Percentiles rank a stretch among this genome's conserved stretches.
Conservation (phyloP, 2,113 vertebrate genomes). For the Proterorhinus semilunaris region DNA sequence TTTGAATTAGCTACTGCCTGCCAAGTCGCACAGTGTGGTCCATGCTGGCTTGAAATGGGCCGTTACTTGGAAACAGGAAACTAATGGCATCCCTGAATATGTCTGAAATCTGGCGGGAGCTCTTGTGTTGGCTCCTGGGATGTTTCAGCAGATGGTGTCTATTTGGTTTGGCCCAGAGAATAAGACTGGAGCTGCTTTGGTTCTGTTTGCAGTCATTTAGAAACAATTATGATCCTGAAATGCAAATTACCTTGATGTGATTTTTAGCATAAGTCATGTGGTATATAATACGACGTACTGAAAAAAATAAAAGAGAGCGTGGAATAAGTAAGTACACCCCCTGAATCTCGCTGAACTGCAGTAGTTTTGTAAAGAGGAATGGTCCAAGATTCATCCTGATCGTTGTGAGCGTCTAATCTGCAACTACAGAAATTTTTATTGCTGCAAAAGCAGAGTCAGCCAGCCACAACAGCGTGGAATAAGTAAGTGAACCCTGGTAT, state of each 20-base stretch:
- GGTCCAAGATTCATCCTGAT: too few relatives aligned
- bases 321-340: too few relatives aligned
- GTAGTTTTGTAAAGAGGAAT: too few relatives aligned
- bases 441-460: too few relatives aligned
- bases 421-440: too few relatives aligned
- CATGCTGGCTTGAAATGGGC: conserved; percentile 19
- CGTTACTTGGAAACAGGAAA: conserved; percentile 28
- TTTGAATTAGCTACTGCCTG: conserved; percentile 25
- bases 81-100: conserved; percentile 35
- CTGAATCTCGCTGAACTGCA: too few relatives aligned
- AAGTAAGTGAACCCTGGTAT: too few relatives aligned
- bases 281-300: not conserved
- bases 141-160: conserved; percentile 28
- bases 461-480: too few relatives aligned
- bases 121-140: conserved; percentile 26
- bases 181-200: conserved; percentile 20
- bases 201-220: conserved; percentile 13
- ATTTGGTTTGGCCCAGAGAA: conserved; percentile 23
- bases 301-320: too few relatives aligned
- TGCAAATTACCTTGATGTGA: conserved; percentile 7
- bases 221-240: conserved; percentile 25
- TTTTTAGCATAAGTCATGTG: not conserved
- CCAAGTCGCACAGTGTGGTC: conserved; percentile 30
- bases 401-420: too few relatives aligned
- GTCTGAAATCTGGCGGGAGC: conserved; percentile 22